These are phyloP conservation scores for Potorous gilbertii DNA, from an alignment of 2,797 vertebrate genomes.

Conservation along the genomic window DNA sequence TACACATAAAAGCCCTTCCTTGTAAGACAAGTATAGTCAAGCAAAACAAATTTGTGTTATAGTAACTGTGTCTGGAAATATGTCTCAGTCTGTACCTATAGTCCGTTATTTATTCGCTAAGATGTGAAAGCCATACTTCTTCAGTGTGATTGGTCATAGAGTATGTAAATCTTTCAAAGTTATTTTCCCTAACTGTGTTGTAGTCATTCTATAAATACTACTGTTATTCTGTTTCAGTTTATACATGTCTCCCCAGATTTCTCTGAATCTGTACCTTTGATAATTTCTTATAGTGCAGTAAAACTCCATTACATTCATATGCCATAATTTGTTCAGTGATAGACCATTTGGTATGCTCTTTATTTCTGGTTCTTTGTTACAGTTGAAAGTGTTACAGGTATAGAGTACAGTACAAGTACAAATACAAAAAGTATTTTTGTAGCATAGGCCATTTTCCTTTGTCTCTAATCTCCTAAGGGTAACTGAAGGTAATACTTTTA, in stretches of 20 bases:
- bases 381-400: background rate
- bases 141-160: background rate
- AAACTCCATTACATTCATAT: background rate
- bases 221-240: background rate
- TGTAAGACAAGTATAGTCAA: background rate
- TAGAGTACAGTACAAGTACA: background rate
- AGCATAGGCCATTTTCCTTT: background rate
- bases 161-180: background rate
- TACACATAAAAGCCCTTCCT: background rate
- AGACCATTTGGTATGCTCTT: background rate
- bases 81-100: background rate
- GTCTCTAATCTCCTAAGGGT: background rate
- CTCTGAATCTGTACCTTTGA: background rate
- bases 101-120: background rate
- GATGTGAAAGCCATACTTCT: background rate
- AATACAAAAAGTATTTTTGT: background rate
- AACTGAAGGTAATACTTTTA: background rate
- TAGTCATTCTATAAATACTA: background rate
- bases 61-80: background rate
- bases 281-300: background rate
- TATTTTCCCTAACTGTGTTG: background rate
- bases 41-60: background rate
- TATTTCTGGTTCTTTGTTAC: background rate
- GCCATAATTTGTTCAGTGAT: background rate
- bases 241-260: background rate